Base-by-base conservation (phyloP, 1,140 invertebrate species). In the Probaryconus sp. region DNA sequence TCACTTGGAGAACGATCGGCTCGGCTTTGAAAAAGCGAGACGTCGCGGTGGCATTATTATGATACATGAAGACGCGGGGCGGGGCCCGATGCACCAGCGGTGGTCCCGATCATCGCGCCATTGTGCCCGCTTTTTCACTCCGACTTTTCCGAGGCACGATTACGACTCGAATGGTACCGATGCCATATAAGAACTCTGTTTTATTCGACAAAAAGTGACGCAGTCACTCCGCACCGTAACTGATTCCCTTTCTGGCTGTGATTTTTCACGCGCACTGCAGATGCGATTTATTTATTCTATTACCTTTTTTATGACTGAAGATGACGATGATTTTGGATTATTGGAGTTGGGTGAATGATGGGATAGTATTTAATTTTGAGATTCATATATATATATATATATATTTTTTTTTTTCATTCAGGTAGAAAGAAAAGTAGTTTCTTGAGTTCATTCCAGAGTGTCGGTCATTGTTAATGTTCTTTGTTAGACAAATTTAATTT, bases 131-230 rank as follows among this genome's bases (percentile, higher is more conserved):
- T 64, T 51, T 20, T 37, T 14, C 24, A 9, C 18, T 24, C 21
- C 21, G 21, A 24, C 18, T 63, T 48, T 63, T 70, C 18, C 10
- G 16, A 14, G 43, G 43, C 64, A 13, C 40, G 10, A 51, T 45
- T 43, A 20, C 45, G 30, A 9, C 9, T 45, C 35, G 55, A 50
- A 61, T 3, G 7, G 7, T 4, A 3, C 21, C 33, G 38, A 38
- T 30, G 40, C 40, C 55, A 20, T 40, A 60, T 40, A 70, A 70
- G 67, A 70, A 61, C 10, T n/a, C n/a, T 47, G 18, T 48, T 61
- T 70, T 70, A 70, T 70, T 70, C 43, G 18, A 40, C 51, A 51
- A 68, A 60, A 48, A 68, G 56, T 30, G 10, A 24, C 26, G 9
- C 16, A 50, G 31, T 50, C 45, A 58, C 45, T 50, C 26, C 35